phyloP scores from a whole-genome alignment of 1,140 invertebrate genomes.

The Gonioctena quinquepunctata region DNA sequence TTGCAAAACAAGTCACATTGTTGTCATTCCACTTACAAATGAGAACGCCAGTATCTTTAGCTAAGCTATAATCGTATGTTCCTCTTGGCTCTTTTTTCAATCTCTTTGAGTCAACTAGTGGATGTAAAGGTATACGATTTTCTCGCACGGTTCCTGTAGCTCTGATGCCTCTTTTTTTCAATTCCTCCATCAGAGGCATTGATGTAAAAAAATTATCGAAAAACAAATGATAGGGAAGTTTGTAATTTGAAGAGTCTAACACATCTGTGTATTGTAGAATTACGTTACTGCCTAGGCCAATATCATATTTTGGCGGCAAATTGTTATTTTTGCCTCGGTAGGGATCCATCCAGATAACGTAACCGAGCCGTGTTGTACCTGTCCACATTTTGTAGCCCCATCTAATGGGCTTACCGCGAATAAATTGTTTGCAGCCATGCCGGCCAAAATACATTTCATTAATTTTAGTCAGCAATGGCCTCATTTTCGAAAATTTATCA shows the following conservation, averaged over 20 bases:
- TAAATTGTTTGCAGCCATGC: conserved; percentile 40
- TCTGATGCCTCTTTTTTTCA: conserved; percentile 20
- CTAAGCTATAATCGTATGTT: not conserved
- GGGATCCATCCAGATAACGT: conserved; percentile 24
- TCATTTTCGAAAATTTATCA: too few species aligned
- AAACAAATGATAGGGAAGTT: conserved; percentile 1
- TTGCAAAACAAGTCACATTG: too few species aligned
- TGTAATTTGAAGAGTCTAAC: not conserved
- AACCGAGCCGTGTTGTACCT: conserved; percentile 17
- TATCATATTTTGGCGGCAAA: not conserved
- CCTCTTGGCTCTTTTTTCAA: conserved; percentile 16
- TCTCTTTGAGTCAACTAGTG: too few species aligned
- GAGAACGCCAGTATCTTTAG: too few species aligned
- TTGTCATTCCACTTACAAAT: too few species aligned
- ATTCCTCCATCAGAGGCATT: conserved; percentile 22
- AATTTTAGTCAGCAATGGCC: conserved; percentile 31
- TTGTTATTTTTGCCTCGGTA: conserved; percentile 6
- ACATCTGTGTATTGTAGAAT: conserved; percentile 32
- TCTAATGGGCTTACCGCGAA: conserved; percentile 34
- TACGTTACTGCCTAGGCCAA: conserved; percentile 32
- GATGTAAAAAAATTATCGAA: conserved; percentile 35
- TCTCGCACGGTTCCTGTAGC: conserved; percentile 31
- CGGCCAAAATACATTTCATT: conserved; percentile 30
- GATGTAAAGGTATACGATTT: conserved; percentile 7
- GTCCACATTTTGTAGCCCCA: conserved; percentile 37